Conservation (phyloP, 1,140 invertebrate genomes). For the Drosophila orosa region DNA sequence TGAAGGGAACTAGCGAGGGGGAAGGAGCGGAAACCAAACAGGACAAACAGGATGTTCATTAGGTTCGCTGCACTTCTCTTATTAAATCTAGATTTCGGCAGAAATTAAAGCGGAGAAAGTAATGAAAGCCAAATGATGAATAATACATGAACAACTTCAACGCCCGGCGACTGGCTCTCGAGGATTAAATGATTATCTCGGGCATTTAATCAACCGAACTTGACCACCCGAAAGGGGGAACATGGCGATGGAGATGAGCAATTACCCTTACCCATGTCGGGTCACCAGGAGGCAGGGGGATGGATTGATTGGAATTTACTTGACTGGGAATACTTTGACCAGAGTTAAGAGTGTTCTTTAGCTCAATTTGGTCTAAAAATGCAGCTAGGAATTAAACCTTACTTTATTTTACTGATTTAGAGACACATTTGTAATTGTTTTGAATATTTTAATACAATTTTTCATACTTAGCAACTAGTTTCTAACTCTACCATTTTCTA, state of each 20-base stretch:
- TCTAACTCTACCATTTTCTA: not conserved
- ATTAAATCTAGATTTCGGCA: constrained; percentile 70
- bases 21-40: constrained; percentile 19
- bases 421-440: not conserved
- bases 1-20: constrained; percentile 18
- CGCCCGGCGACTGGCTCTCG: constrained; percentile 33
- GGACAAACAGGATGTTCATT: constrained; percentile 76
- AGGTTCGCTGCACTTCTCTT: constrained; percentile 75
- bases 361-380: not conserved
- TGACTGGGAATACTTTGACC: not conserved
- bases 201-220: constrained; percentile 50
- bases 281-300: not conserved
- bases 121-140: constrained; percentile 60
- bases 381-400: not conserved
- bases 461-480: too few relatives aligned
- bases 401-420: not conserved
- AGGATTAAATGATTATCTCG: constrained; percentile 78
- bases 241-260: constrained; percentile 13
- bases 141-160: constrained; percentile 74
- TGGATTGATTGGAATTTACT: not conserved
- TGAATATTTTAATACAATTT: not conserved
- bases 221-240: constrained; percentile 20
- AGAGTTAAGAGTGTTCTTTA: not conserved
- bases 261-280: constrained; percentile 19
- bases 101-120: constrained; percentile 50